A percentile compares a stretch with the other conserved stretches of the same genome.
phyloP scores from a whole-genome alignment of 2,113 vertebrate species.

The Prionailurus bengalensis region DNA sequence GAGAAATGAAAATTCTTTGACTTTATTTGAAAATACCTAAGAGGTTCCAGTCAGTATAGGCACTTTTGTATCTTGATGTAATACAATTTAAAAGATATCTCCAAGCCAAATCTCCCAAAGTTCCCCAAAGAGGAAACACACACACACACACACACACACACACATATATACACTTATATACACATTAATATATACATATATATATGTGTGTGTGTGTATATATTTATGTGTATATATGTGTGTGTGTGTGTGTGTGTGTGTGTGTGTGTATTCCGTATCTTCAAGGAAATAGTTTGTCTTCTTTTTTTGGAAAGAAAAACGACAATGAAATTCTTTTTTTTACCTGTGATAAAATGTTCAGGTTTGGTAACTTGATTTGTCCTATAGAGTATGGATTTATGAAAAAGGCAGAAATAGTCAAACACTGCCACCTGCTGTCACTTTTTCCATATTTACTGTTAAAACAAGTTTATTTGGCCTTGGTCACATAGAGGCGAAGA shows the following conservation, averaged over 20 bases:
- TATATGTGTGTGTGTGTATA: no score
- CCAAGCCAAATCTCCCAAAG: neutral
- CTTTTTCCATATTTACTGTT: neutral
- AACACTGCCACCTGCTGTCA: slow-evolving; percentile 85
- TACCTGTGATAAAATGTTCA: neutral
- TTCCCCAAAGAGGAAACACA: neutral
- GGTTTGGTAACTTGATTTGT: neutral
- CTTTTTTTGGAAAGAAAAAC: neutral
- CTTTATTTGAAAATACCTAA: neutral
- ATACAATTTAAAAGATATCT: neutral
- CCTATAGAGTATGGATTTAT: rapidly evolving
- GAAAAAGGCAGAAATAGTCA: neutral
- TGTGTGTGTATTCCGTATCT: neutral
- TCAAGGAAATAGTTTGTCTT: neutral
- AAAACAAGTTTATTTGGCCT: neutral
- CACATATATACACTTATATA: no score
- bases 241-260: no score
- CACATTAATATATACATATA: no score
- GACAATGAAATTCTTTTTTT: neutral
- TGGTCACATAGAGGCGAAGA: rapidly evolving
- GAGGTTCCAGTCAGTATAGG: neutral
- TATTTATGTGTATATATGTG: no score
- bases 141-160: no score
- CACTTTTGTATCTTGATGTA: neutral
- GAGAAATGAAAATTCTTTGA: neutral